Base-by-base conservation (phyloP, 2,797 vertebrate species). In the Poecilia gillii region DNA sequence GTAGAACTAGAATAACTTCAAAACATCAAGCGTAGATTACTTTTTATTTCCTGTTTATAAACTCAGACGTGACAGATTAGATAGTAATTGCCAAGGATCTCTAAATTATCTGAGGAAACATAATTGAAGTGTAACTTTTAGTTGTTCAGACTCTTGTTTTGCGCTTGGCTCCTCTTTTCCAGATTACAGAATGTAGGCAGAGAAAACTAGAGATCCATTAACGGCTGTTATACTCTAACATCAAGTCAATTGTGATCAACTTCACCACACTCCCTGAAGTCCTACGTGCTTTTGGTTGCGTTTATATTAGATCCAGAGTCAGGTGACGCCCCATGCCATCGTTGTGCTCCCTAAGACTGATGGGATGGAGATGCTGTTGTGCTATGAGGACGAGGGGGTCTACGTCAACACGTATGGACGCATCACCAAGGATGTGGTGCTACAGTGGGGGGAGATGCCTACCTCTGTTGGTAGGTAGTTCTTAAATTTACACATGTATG, bases 391-490 rank as follows among this genome's bases (percentile, higher is more conserved):
- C 0, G 97, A 98, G 83, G 97, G 97, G 0, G 97, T 98, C 55
- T 98, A 98, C 5, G 97, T 98, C 75, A 98, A 97, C 95, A 98
- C 97, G 0, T 98, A 97, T 0, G 97, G 97, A 5, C 96, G 97
- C 62, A 98, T 98, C 94, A 97, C 97, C 81, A 98, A 98, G 94
- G 97, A 98, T 0, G 97, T 99, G 91, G 98, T 99, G 92, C 95
- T 99, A 70, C 99, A 99, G 92, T 99, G 98, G 98, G 98, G 98
- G 85, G 99, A 99, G 95, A 99, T 99, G 99, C 99, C 98, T 47
- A 99, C 99, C 43, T 99, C 99, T 77, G 92, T 94, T 84, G 93
- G 93, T 94, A 84, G 0, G 90, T 75, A 31, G 18, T 36, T 16
- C 11, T 20, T 23, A 46, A 57, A 25, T 45, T 25, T 70, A 41